phyloP scores from a whole-genome alignment of 2,888 invertebrate species.

The Sisyra nigra region DNA sequence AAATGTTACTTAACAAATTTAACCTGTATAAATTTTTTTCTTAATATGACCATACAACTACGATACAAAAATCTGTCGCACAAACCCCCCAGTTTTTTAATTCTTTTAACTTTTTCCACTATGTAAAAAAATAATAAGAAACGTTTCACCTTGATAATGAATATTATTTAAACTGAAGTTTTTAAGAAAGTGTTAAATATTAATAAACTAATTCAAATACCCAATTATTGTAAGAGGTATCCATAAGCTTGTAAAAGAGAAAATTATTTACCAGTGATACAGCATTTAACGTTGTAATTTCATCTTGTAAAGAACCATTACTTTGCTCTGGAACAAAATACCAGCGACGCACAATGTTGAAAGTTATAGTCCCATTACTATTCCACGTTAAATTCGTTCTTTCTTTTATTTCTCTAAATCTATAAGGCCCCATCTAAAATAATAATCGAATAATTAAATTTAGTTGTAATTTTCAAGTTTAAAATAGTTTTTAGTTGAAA shows the following conservation, averaged over 20 bases:
- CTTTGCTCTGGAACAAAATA: slow-evolving; percentile 48
- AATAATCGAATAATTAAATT: neutral
- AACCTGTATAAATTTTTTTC: too few relatives aligned
- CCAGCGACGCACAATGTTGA: slow-evolving; percentile 49
- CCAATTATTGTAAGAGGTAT: slow-evolving; percentile 2
- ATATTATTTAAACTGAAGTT: too few relatives aligned
- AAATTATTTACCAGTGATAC: slow-evolving; percentile 65
- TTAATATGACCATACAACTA: too few relatives aligned
- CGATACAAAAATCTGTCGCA: too few relatives aligned
- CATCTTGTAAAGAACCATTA: slow-evolving; percentile 50
- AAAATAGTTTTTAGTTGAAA: neutral
- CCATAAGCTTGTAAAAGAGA: too few relatives aligned
- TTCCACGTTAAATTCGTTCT: slow-evolving; percentile 62
- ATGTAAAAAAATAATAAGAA: too few relatives aligned
- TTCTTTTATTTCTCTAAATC: slow-evolving; percentile 47
- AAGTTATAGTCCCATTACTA: slow-evolving; percentile 56
- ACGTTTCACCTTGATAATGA: too few relatives aligned
- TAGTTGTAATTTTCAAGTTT: neutral
- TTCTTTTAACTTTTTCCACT: too few relatives aligned
- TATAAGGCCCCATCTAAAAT: slow-evolving; percentile 40
- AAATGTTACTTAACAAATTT: too few relatives aligned
- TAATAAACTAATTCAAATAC: neutral
- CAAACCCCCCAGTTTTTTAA: too few relatives aligned
- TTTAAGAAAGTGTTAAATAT: too few relatives aligned
- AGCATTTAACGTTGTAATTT: slow-evolving; percentile 57